Evolutionary conservation across 2,113 vertebrate species (phyloP).

Genomic region (Gambusia affinis): DNA sequence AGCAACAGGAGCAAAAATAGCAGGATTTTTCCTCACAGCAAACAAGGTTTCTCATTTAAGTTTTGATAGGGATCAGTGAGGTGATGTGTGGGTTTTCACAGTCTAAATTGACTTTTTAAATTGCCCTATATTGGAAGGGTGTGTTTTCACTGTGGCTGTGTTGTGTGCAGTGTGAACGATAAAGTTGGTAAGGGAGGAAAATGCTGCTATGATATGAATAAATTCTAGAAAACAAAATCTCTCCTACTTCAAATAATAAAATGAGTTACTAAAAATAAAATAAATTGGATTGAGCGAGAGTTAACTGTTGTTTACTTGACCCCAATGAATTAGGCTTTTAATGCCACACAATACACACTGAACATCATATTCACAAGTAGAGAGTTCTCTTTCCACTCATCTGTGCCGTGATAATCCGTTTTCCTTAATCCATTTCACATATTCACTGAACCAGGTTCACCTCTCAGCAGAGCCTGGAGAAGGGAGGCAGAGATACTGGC

Average conservation of each 20-base stretch:
- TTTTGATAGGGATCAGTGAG: neutral
- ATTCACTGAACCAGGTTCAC: conserved; percentile 55
- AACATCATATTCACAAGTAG: conserved; percentile 24
- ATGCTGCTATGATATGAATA: neutral
- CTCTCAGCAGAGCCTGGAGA: conserved; percentile 42
- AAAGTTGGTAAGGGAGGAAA: neutral
- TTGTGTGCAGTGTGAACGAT: neutral
- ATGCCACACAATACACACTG: conserved; percentile 14
- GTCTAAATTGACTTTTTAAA: neutral
- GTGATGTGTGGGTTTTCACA: conserved; percentile 7
- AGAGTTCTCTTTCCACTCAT: conserved; percentile 25
- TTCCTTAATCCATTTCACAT: conserved; percentile 64
- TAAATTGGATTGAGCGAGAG: neutral
- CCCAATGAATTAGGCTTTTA: neutral
- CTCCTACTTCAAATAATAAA: neutral
- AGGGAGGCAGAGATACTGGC: conserved; percentile 14
- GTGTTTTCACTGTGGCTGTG: neutral
- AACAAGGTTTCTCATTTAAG: neutral
- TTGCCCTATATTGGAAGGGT: neutral
- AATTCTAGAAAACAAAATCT: neutral
- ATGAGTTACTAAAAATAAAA: neutral
- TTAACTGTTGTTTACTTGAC: conserved; percentile 2
- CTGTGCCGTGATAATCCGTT: conserved; percentile 56
- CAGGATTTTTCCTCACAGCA: neutral
- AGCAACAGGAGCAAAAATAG: neutral